These are phyloP conservation scores for Tadarida brasiliensis DNA, from an alignment of 2,797 vertebrate genomes.

Conservation along the genomic window DNA sequence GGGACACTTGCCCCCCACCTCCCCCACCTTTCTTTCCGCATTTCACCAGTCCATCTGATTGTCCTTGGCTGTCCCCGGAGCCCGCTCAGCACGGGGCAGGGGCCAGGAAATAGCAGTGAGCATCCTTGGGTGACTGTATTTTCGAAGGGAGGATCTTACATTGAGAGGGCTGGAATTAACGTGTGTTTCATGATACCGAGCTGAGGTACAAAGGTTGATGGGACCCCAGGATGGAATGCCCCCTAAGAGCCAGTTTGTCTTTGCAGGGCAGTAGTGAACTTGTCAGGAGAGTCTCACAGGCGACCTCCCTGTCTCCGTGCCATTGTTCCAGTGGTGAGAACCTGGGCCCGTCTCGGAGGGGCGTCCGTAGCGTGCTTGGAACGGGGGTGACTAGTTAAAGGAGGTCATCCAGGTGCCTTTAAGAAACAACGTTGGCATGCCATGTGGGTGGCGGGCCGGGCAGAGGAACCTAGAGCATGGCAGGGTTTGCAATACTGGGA, in stretches of 20 bases:
- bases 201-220: neutral
- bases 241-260: neutral
- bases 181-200: neutral
- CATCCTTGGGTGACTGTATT: slow-evolving; percentile 13
- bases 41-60: neutral
- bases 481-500: neutral
- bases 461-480: neutral
- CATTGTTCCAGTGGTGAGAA: neutral
- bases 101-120: slow-evolving; percentile 26
- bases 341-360: neutral
- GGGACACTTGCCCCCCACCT: neutral
- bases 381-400: neutral
- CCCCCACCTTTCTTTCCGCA: neutral
- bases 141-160: neutral
- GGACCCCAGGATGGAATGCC: neutral
- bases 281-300: neutral
- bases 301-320: neutral
- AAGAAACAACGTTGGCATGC: neutral
- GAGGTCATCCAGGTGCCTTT: neutral
- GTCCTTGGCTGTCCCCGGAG: neutral
- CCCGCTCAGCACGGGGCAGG: neutral
- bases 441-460: neutral
- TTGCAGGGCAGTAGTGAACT: neutral
- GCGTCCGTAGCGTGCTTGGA: neutral
- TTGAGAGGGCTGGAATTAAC: neutral